phyloP scores from a whole-genome alignment of 2,113 vertebrate genomes.

The Puntigrus tetrazona region DNA sequence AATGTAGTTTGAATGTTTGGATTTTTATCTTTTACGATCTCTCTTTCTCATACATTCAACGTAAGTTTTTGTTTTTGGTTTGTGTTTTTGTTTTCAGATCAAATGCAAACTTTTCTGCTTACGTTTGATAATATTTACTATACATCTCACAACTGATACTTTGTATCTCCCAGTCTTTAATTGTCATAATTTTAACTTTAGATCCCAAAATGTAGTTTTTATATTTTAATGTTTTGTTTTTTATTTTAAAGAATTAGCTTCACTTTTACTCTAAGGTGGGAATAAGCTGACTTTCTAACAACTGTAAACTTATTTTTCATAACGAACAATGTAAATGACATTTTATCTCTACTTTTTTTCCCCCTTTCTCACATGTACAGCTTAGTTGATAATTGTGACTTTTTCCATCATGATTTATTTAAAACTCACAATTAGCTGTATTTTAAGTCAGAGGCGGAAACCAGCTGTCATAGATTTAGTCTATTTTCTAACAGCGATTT shows the following conservation, averaged over 20 bases:
- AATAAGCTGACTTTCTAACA: background rate
- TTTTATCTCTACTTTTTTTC: background rate
- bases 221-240: too few relatives aligned
- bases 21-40: background rate
- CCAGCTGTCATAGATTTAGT: background rate
- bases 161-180: background rate
- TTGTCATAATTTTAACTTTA: too few relatives aligned
- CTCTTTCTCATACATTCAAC: background rate
- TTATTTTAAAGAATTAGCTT: too few relatives aligned
- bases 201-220: too few relatives aligned
- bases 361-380: too few relatives aligned
- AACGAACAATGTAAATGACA: too few relatives aligned
- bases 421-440: background rate
- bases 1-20: background rate
- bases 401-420: too few relatives aligned
- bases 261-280: too few relatives aligned
- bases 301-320: background rate
- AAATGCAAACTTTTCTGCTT: background rate
- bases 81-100: background rate
- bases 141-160: background rate
- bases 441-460: background rate
- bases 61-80: background rate
- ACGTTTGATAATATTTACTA: background rate
- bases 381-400: too few relatives aligned
- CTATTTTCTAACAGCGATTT: background rate